Base-by-base conservation (phyloP, 2,113 vertebrate genomes). In the Nerophis lumbriciformis region DNA sequence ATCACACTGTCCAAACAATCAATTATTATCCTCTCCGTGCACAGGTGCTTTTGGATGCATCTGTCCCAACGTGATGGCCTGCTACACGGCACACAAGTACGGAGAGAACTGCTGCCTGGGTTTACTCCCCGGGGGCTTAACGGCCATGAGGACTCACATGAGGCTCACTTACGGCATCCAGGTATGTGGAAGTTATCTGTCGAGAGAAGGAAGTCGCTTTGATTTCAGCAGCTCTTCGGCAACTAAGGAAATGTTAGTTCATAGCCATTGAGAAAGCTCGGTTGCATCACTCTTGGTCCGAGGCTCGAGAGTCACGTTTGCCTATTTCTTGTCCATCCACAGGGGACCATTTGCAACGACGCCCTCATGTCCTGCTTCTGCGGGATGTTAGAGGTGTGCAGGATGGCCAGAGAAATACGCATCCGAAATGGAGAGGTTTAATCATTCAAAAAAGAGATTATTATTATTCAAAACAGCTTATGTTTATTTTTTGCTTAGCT, bases 401-500 rank as follows among this genome's bases (percentile, higher is more conserved):
- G 92, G 66, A 93, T 93, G 92, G 82, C 91, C 6, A 78, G 92
- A 69, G 92, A 93, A 88, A 80, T 93, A 21, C 91, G 89, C 60
- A 88, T 87, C 80, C 87, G 86, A 60, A 90, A 86, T 68, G 89
- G 91, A 76, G 89, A 91, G 1, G 38, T 86, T 54, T 78, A 72
- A 69, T 6, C 6, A 4, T 77, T 73, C 72, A 10, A 11, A 51
- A 38, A 44, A 14, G 1, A 56, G 39, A 42, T 42, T 42, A 0
- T 42, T 3, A 3, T 9, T 42, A 10, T 10, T 44, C 42, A 8
- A 45, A 9, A 11, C 9, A 9, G 8, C 39, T 11, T 12, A 12
- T 45, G 42, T 12, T 11, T 11, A 45, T 12, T 9, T 45, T 45
- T 45, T 28, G 28, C 28, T 28, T 42, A 8, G 39, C 39, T 42